Evolutionary conservation across 2,797 vertebrate genomes (phyloP).

Genomic region (Botia almorhae): DNA sequence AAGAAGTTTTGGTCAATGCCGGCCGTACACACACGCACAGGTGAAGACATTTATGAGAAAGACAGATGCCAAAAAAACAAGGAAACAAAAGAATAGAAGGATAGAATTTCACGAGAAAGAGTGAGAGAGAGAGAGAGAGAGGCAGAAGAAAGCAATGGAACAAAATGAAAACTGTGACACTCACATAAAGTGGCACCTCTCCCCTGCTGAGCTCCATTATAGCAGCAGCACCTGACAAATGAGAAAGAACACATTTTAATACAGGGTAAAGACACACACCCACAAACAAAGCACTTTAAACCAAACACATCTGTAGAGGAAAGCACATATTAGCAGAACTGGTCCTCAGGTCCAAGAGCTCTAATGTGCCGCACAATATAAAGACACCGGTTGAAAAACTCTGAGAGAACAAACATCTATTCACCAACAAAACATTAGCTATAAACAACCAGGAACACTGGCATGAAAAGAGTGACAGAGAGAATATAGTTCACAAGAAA

Average conservation of each 20-base stretch:
- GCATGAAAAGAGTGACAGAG: constrained; percentile 5
- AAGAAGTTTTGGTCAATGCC: not conserved
- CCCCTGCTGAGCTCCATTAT: constrained; percentile 86
- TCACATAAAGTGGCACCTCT: constrained; percentile 81
- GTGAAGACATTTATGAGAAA: constrained; percentile 32
- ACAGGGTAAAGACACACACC: constrained; percentile 11
- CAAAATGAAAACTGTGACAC: constrained; percentile 38
- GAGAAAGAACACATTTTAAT: constrained; percentile 39
- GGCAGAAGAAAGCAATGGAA: too few species aligned
- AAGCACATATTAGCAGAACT: constrained; percentile 20
- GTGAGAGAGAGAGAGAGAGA: constrained; percentile 38
- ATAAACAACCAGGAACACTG: not conserved
- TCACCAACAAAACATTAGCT: constrained; percentile 30
- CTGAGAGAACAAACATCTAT: constrained; percentile 55
- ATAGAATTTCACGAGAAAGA: constrained; percentile 44
- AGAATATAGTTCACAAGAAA: constrained; percentile 41
- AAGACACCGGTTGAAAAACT: constrained; percentile 35
- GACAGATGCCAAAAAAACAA: constrained; percentile 44
- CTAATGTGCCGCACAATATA: not conserved
- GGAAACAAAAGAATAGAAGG: constrained; percentile 36
- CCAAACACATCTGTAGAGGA: constrained; percentile 44
- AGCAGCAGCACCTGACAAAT: constrained; percentile 73
- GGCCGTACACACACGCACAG: not conserved
- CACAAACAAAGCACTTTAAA: constrained; percentile 42
- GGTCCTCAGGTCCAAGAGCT: constrained; percentile 4